These are phyloP conservation scores for Drosophila austrosaltans DNA, from an alignment of 2,888 invertebrate genomes.

Conservation along the genomic window DNA sequence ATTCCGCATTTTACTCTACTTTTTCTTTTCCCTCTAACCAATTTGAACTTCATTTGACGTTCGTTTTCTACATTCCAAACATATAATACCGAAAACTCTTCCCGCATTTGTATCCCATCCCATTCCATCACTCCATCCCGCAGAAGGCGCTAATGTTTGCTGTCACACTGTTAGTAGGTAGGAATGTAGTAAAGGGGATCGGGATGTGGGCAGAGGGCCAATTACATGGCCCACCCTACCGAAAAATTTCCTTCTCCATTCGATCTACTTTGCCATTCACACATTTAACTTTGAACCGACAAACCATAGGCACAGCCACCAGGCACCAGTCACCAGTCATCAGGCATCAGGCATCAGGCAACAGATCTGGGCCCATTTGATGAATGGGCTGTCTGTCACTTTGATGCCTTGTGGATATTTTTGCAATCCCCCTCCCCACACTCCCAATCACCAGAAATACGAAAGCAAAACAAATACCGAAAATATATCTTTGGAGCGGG, in stretches of 20 bases:
- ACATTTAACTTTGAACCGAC: conserved; percentile 48
- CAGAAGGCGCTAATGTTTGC: conserved; percentile 66
- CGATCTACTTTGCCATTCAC: conserved; percentile 46
- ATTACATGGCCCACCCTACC: conserved; percentile 55
- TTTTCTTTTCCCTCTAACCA: conserved; percentile 16
- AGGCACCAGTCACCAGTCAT: conserved; percentile 17
- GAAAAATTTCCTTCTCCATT: neutral
- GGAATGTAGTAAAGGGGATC: neutral
- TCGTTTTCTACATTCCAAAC: conserved; percentile 48
- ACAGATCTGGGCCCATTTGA: conserved; percentile 56
- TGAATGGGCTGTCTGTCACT: conserved; percentile 73
- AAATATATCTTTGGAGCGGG: neutral
- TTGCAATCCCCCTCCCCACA: conserved; percentile 2
- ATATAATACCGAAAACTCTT: conserved; percentile 14
- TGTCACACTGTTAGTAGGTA: conserved; percentile 50
- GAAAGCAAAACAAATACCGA: neutral
- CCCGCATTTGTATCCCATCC: conserved; percentile 23
- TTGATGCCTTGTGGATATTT: conserved; percentile 31
- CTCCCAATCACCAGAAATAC: neutral
- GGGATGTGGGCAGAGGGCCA: conserved; percentile 40
- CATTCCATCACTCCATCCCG: neutral
- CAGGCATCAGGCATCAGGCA: conserved; percentile 32
- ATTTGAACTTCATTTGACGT: conserved; percentile 65
- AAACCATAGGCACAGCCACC: conserved; percentile 26
- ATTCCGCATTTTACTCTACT: neutral